Evolutionary conservation across 1,140 invertebrate genomes (phyloP).

Genomic region (Ostrea edulis): DNA sequence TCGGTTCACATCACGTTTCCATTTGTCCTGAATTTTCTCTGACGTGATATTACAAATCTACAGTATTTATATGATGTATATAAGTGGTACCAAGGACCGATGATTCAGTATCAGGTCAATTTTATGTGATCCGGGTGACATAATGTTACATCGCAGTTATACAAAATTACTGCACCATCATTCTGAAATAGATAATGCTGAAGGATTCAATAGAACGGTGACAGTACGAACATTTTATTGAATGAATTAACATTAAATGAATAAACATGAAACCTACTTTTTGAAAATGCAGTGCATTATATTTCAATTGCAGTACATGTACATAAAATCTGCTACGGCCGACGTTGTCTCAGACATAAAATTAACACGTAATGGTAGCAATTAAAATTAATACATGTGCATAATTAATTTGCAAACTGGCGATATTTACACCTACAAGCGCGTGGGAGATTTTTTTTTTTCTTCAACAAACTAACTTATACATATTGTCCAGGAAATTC

Average conservation of each 20-base stretch:
- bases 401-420: not conserved
- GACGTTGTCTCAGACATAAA: not conserved
- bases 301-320: not conserved
- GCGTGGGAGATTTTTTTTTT: not conserved
- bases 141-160: too few relatives aligned
- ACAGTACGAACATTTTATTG: not conserved
- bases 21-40: too few relatives aligned
- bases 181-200: not conserved
- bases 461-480: not conserved
- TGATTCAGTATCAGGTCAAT: too few relatives aligned
- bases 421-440: not conserved
- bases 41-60: too few relatives aligned
- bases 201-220: not conserved
- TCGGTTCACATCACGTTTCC: too few relatives aligned
- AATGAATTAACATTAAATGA: not conserved
- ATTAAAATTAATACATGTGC: conserved; percentile 13
- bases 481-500: not conserved
- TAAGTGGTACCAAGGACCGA: too few relatives aligned
- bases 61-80: too few relatives aligned
- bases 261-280: not conserved
- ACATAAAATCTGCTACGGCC: not conserved
- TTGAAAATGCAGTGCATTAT: not conserved
- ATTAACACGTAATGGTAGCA: not conserved
- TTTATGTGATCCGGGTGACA: too few relatives aligned
- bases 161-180: not conserved